Conservation (phyloP, 2,888 invertebrate species). For the Meta bourneti region DNA sequence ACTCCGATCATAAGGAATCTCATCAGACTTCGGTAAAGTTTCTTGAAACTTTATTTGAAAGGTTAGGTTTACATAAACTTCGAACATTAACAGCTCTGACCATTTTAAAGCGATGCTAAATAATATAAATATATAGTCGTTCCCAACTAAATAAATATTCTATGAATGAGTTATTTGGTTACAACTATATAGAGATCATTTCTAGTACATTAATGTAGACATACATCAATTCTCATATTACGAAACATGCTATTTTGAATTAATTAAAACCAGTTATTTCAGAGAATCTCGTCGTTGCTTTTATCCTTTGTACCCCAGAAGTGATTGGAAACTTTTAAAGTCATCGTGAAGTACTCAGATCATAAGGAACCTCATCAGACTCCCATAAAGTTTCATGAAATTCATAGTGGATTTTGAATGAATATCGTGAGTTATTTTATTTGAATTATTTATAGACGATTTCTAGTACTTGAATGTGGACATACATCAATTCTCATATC, state of each 20-base stretch:
- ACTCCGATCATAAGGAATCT: neutral
- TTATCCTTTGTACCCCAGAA: neutral
- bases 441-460: no score
- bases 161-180: no score
- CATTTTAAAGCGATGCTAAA: no score
- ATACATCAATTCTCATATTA: no score
- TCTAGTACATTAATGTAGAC: no score
- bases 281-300: neutral
- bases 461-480: no score
- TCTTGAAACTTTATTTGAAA: neutral
- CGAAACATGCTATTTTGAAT: neutral
- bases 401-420: slow-evolving; percentile 7
- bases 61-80: no score
- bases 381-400: slow-evolving; percentile 21
- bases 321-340: neutral
- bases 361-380: slow-evolving; percentile 15
- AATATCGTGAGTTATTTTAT: neutral
- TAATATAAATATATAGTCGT: neutral
- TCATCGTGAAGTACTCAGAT: neutral
- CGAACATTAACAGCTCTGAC: no score
- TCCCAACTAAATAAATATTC: neutral
- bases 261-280: slow-evolving; percentile 6
- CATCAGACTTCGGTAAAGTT: slow-evolving; percentile 11
- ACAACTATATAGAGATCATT: no score
- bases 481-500: no score